Conservation (phyloP, 2,888 invertebrate genomes). For the Mesochorus sp. region DNA sequence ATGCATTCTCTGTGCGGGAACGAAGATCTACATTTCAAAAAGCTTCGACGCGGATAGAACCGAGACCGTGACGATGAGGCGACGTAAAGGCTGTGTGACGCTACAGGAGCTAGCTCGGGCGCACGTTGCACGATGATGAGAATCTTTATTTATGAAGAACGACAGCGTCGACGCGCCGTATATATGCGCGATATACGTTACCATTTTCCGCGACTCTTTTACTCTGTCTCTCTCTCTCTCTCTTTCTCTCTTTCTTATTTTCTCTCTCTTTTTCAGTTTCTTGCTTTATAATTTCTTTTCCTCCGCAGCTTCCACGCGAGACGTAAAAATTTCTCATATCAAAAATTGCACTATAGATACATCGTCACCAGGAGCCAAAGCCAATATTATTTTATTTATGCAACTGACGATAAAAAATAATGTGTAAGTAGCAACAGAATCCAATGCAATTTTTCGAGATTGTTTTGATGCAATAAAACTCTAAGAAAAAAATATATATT, state of each 20-base stretch:
- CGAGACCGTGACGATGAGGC: conserved; percentile 49
- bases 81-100: conserved; percentile 47
- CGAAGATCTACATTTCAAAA: conserved; percentile 71
- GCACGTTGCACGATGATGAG: conserved; percentile 62
- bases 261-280: conserved; percentile 19
- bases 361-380: neutral
- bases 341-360: conserved; percentile 23
- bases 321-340: conserved; percentile 1
- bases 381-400: neutral
- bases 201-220: conserved; percentile 64
- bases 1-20: conserved; percentile 72
- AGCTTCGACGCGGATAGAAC: conserved; percentile 64
- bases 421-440: no score
- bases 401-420: neutral
- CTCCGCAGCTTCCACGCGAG: neutral
- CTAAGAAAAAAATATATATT: no score
- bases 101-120: conserved; percentile 36
- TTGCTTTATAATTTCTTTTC: conserved; percentile 24
- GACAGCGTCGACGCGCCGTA: conserved; percentile 42
- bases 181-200: conserved; percentile 66
- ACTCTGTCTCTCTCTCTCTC: conserved; percentile 10
- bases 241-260: neutral
- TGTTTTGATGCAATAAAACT: no score
- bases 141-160: conserved; percentile 76
- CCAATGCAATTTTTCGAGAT: no score